A percentile compares a stretch with the other conserved stretches of the same genome.
phyloP scores from a whole-genome alignment of 2,113 vertebrate genomes.

The Dolichotis patagonum region DNA sequence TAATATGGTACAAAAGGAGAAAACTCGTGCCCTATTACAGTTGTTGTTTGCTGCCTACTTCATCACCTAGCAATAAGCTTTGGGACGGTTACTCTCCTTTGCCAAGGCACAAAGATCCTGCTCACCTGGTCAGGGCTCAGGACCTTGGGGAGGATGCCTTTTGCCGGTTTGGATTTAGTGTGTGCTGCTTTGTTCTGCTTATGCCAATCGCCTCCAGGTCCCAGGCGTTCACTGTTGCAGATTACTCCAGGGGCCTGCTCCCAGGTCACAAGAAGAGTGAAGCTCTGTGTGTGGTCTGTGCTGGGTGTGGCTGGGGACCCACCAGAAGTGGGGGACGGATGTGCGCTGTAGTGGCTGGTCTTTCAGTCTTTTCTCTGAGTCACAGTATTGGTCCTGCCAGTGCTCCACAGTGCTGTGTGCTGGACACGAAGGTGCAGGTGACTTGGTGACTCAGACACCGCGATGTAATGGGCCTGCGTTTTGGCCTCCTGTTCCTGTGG shows the following conservation, averaged over 20 bases:
- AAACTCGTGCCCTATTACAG: not conserved
- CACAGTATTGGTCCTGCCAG: not conserved
- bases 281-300: not conserved
- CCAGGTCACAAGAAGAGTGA: no score
- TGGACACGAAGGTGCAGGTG: not conserved
- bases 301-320: no score
- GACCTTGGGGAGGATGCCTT: no score
- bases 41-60: not conserved
- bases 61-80: no score
- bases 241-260: rapidly evolving
- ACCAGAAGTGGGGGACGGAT: not conserved
- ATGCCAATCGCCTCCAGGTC: no score
- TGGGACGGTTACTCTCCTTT: not conserved
- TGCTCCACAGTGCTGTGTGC: not conserved
- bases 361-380: not conserved
- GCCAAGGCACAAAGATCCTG: no score
- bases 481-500: not conserved
- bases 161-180: not conserved
- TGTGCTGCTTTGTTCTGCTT: not conserved
- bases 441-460: not conserved
- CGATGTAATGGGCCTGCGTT: not conserved
- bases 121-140: no score
- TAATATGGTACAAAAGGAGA: not conserved
- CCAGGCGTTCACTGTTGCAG: no score
- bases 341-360: rapidly evolving